A percentile compares a stretch with the other conserved stretches of the same genome.
phyloP scores from a whole-genome alignment of 2,113 vertebrate genomes.

The Channa argus region DNA sequence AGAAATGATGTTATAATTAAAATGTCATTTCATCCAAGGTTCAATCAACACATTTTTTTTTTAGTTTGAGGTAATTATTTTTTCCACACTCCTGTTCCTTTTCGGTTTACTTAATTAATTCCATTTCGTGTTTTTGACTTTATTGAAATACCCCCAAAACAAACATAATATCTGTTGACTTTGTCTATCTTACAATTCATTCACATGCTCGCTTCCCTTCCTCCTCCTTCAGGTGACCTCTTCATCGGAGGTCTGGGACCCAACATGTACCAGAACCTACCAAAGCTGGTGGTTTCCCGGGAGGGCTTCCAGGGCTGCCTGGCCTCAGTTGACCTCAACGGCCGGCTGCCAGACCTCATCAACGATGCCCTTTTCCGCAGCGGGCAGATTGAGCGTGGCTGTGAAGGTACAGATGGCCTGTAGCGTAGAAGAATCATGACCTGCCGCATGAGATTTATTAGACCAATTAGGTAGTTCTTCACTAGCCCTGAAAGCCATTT shows the following conservation, averaged over 20 bases:
- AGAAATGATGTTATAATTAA: too few relatives aligned
- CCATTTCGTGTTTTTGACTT: not conserved
- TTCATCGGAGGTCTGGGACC: slow-evolving; percentile 95
- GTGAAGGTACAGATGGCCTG: slow-evolving; percentile 89
- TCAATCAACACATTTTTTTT: too few relatives aligned
- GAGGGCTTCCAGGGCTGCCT: slow-evolving; percentile 97
- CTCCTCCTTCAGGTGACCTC: slow-evolving; percentile 87
- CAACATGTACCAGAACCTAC: slow-evolving; percentile 97
- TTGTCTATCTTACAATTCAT: not conserved
- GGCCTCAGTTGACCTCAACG: slow-evolving; percentile 96
- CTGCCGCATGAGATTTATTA: slow-evolving; percentile 59
- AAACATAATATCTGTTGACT: not conserved
- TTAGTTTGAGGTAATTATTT: not conserved
- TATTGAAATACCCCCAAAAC: not conserved
- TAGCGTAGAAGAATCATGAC: slow-evolving; percentile 17
- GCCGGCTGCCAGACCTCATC: slow-evolving; percentile 96
- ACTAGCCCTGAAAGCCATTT: slow-evolving; percentile 32
- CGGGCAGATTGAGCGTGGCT: slow-evolving; percentile 96
- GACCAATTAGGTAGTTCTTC: slow-evolving; percentile 48
- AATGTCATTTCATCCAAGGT: too few relatives aligned
- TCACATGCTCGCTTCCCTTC: not conserved
- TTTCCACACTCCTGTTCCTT: too few relatives aligned
- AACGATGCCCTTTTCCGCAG: slow-evolving; percentile 94
- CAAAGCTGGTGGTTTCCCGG: slow-evolving; percentile 94
- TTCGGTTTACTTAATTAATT: too few relatives aligned